A percentile compares a stretch with the other conserved stretches of the same genome.
These are phyloP conservation scores for Habrosyne pyritoides DNA, from an alignment of 2,888 invertebrate species.

Conservation along the genomic window DNA sequence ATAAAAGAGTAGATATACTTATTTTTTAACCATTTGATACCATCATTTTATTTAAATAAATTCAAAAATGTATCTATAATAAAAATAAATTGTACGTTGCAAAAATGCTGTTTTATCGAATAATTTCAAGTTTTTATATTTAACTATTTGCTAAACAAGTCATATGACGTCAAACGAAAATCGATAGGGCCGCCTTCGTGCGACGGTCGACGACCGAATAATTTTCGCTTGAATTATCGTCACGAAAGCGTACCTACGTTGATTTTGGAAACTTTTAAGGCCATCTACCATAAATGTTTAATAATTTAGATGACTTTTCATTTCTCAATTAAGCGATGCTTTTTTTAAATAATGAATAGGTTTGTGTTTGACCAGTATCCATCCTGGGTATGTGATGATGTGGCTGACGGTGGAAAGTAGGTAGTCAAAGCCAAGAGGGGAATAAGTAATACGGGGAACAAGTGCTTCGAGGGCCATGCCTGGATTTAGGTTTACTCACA, in stretches of 20 bases:
- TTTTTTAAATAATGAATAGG: not conserved
- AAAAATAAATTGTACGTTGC: not conserved
- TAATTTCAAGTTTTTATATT: not conserved
- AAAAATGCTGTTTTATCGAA: not conserved
- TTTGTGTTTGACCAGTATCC: too few species aligned
- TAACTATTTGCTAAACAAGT: not conserved
- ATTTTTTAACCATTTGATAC: too few species aligned
- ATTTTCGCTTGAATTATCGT: conserved; percentile 67
- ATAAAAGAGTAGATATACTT: not conserved
- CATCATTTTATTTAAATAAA: too few species aligned
- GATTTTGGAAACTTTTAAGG: conserved; percentile 52
- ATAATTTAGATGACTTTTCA: not conserved
- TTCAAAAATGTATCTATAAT: too few species aligned
- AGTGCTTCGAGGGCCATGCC: too few species aligned
- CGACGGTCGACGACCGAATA: conserved; percentile 55
- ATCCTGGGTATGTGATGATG: too few species aligned
- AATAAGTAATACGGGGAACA: too few species aligned
- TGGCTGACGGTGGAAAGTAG: too few species aligned
- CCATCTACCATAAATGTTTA: conserved; percentile 41
- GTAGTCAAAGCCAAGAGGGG: too few species aligned
- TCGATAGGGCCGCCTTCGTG: conserved; percentile 16
- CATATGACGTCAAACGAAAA: conserved; percentile 7
- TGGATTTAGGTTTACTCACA: too few species aligned
- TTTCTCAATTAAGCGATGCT: not conserved
- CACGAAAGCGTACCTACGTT: conserved; percentile 52